Evolutionary conservation across 1,140 invertebrate genomes (phyloP).

Genomic region (Brachionus plicatilis): DNA sequence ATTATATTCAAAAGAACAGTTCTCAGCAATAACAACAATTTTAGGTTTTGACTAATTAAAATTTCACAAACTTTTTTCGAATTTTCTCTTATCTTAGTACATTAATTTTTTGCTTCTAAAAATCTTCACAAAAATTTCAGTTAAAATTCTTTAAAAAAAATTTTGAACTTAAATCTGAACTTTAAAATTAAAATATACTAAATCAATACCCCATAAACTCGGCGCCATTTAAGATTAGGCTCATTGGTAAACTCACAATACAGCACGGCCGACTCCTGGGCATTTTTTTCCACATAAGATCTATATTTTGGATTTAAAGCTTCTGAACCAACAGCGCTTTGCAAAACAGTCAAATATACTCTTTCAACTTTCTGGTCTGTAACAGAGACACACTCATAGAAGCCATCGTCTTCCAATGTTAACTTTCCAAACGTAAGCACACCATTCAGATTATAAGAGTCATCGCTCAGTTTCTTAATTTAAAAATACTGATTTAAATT

Average conservation of each 20-base stretch:
- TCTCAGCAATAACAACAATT: too few species aligned
- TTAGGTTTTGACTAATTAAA: too few species aligned
- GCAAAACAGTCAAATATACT: background rate
- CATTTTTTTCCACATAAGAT: background rate
- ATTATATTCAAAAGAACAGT: too few species aligned
- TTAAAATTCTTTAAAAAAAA: too few species aligned
- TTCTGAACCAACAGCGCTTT: background rate
- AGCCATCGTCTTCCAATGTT: background rate
- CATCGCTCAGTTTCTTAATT: background rate
- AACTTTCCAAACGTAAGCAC: background rate
- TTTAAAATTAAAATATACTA: background rate
- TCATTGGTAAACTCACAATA: constrained; percentile 14
- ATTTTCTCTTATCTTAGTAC: too few species aligned
- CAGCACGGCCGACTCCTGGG: background rate
- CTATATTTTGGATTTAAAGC: background rate
- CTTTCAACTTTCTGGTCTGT: background rate
- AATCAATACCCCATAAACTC: background rate
- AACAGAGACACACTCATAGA: background rate
- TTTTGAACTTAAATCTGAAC: too few species aligned
- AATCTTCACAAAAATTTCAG: too few species aligned
- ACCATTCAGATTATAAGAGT: background rate
- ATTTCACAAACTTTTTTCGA: too few species aligned
- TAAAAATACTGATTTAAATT: background rate
- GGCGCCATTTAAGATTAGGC: background rate
- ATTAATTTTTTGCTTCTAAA: too few species aligned